Evolutionary conservation across 2,797 vertebrate species (phyloP).

Genomic region (Bryconaethiops microstoma): DNA sequence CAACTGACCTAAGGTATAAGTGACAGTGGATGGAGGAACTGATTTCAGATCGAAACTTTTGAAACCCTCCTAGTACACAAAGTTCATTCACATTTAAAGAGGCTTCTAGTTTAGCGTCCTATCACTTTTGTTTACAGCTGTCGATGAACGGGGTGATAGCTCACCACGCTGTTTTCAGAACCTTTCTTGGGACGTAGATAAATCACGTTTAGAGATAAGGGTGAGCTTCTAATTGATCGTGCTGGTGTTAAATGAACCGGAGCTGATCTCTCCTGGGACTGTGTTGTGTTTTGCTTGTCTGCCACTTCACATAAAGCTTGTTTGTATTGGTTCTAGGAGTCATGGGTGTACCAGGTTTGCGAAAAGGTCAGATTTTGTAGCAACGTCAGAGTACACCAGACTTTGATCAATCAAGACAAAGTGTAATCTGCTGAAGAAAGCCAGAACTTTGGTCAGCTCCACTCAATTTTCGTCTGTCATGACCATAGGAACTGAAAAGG

Average conservation of each 20-base stretch:
- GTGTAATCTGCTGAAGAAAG: neutral
- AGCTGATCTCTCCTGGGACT: neutral
- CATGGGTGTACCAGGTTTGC: neutral
- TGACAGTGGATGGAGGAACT: too few species aligned
- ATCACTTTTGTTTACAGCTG: neutral
- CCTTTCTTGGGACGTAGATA: neutral
- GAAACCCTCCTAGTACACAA: neutral
- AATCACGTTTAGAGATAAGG: neutral
- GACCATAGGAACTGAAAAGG: neutral
- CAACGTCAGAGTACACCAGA: neutral
- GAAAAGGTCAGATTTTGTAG: neutral
- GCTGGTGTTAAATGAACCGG: neutral
- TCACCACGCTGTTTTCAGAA: neutral
- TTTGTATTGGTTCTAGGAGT: neutral
- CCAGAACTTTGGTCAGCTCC: neutral
- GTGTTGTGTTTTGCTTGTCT: conserved; percentile 10
- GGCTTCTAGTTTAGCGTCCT: neutral
- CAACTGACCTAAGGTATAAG: neutral
- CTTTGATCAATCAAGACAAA: too few species aligned
- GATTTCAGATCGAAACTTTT: too few species aligned
- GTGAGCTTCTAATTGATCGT: neutral
- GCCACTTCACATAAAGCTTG: neutral
- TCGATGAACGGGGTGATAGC: neutral
- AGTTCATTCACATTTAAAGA: too few species aligned
- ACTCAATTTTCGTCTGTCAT: neutral